Conservation (phyloP, 2,113 vertebrate species). For the Sinocyclocheilus anshuiensis region DNA sequence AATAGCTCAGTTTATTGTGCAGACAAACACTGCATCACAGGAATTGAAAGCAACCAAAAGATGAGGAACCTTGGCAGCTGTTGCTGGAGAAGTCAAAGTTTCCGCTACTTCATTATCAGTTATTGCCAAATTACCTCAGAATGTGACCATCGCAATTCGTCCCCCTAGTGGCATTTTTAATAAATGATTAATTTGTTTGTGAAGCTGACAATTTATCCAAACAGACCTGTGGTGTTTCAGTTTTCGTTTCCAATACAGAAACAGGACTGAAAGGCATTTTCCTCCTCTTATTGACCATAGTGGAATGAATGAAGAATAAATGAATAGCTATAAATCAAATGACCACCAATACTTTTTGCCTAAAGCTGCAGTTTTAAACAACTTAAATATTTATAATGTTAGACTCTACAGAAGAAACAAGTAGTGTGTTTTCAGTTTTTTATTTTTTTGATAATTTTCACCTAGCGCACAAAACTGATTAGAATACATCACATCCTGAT, state of each 20-base stretch:
- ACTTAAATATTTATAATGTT: background rate
- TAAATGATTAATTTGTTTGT: background rate
- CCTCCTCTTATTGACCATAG: background rate
- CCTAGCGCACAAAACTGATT: background rate
- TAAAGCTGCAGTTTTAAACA: background rate
- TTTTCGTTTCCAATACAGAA: background rate
- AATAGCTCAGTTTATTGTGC: background rate
- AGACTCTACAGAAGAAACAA: background rate
- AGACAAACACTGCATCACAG: background rate
- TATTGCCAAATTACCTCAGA: background rate
- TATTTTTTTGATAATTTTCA: background rate
- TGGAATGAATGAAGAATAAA: background rate
- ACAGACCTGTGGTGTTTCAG: background rate
- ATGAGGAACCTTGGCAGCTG: background rate
- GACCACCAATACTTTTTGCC: background rate
- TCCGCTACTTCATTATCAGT: background rate
- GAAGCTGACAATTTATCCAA: no score
- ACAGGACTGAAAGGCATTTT: background rate
- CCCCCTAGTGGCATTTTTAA: background rate
- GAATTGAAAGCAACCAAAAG: background rate
- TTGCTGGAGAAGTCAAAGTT: background rate
- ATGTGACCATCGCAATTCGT: background rate
- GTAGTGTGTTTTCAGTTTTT: background rate
- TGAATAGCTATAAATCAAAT: background rate
- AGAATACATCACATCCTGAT: background rate